Percentiles rank a stretch among this genome's conserved stretches.
Evolutionary conservation across 2,888 invertebrate species (phyloP).

Genomic region (Caenorhabditis sulstoni): DNA sequence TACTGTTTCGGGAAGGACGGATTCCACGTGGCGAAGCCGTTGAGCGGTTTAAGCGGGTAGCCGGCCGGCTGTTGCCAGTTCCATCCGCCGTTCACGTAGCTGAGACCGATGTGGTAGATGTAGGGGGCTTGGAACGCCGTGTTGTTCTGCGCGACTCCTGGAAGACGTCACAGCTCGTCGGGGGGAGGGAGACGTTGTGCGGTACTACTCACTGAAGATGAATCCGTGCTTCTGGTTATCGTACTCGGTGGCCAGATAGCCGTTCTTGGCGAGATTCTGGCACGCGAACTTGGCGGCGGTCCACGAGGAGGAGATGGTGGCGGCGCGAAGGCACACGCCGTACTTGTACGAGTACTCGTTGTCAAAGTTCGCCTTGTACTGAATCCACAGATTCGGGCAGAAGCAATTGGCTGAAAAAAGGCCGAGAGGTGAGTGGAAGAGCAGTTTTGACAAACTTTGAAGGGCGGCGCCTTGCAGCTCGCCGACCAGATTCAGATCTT

Average conservation of each 20-base stretch:
- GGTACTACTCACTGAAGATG: slow-evolving; percentile 32
- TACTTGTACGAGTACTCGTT: slow-evolving; percentile 46
- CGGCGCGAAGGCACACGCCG: slow-evolving; percentile 53
- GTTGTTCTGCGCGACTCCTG: slow-evolving; percentile 50
- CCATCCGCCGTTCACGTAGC: slow-evolving; percentile 40
- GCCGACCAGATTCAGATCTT: slow-evolving; percentile 44
- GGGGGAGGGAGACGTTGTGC: neutral
- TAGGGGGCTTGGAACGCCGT: slow-evolving; percentile 38
- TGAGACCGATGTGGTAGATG: slow-evolving; percentile 46
- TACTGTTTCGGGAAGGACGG: slow-evolving; percentile 30
- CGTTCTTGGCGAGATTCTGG: slow-evolving; percentile 51
- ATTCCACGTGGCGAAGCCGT: slow-evolving; percentile 41
- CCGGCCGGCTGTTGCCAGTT: slow-evolving; percentile 52
- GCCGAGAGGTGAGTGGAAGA: no score
- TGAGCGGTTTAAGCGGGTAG: slow-evolving; percentile 34
- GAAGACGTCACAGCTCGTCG: neutral
- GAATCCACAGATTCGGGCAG: slow-evolving; percentile 59
- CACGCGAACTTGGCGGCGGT: slow-evolving; percentile 62
- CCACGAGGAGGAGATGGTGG: slow-evolving; percentile 48
- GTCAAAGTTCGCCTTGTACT: slow-evolving; percentile 50
- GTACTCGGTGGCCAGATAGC: slow-evolving; percentile 51
- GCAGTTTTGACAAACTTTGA: slow-evolving; percentile 39
- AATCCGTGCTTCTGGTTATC: slow-evolving; percentile 53
- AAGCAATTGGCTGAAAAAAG: slow-evolving; percentile 59
- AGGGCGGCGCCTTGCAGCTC: slow-evolving; percentile 51